These are phyloP conservation scores for Sebastes oblongus DNA, from an alignment of 2,797 vertebrate species.

Conservation along the genomic window DNA sequence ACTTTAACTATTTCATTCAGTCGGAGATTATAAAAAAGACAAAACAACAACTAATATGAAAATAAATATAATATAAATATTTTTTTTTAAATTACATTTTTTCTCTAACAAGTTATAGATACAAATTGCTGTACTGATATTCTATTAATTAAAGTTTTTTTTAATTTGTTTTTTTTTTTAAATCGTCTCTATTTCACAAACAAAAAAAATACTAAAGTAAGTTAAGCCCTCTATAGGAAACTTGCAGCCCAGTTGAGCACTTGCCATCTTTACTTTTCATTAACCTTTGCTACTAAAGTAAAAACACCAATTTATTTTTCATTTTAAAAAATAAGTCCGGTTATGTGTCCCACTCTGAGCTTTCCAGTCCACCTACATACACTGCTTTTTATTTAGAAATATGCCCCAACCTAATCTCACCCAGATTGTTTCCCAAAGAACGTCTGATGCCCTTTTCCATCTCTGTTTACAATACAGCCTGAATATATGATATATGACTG, in stretches of 20 bases:
- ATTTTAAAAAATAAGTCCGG: not conserved
- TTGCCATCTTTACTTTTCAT: not conserved
- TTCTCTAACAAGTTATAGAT: not conserved
- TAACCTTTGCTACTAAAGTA: not conserved
- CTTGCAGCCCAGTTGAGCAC: not conserved
- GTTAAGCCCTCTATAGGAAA: not conserved
- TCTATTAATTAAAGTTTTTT: not conserved
- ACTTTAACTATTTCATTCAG: not conserved
- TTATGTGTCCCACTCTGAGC: not conserved
- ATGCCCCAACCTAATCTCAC: slow-evolving; percentile 24
- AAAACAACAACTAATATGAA: not conserved
- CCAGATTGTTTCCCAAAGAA: slow-evolving; percentile 25
- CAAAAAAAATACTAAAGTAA: not conserved
- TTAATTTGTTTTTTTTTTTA: not conserved
- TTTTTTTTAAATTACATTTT: not conserved
- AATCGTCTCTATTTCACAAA: not conserved
- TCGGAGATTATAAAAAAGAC: not conserved
- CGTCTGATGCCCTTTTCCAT: slow-evolving; percentile 51
- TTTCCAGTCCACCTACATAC: slow-evolving; percentile 4
- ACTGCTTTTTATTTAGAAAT: slow-evolving; percentile 25
- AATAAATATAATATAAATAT: not conserved
- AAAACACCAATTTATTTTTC: not conserved
- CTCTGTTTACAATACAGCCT: slow-evolving; percentile 51
- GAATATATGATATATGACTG: slow-evolving; percentile 53
- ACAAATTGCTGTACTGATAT: not conserved